Conservation (phyloP, 1,140 invertebrate species). For the Papilio xuthus region DNA sequence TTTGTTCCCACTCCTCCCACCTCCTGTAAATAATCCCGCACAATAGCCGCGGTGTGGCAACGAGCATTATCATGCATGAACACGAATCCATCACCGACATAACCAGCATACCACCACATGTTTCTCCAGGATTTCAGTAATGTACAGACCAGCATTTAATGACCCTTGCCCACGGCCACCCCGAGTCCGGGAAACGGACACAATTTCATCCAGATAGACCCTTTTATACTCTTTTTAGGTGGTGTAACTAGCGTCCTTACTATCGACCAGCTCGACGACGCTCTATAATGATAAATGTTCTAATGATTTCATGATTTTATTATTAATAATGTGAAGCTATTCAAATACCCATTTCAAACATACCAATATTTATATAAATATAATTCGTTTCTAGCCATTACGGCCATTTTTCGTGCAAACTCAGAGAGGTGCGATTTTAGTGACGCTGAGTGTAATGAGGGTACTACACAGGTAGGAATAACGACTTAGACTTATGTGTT, state of each 20-base stretch:
- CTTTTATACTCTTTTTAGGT: too few relatives aligned
- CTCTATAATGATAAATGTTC: too few relatives aligned
- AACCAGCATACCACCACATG: conserved; percentile 38
- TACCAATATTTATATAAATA: neutral
- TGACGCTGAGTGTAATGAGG: conserved; percentile 5
- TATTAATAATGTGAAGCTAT: too few relatives aligned
- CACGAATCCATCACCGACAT: conserved; percentile 39
- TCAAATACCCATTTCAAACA: too few relatives aligned
- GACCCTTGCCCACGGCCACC: conserved; percentile 38
- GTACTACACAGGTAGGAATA: too few relatives aligned
- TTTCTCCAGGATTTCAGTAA: conserved; percentile 31
- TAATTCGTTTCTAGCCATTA: neutral
- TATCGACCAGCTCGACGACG: too few relatives aligned
- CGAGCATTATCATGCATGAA: conserved; percentile 47
- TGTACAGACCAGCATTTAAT: conserved; percentile 39
- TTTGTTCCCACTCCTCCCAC: conserved; percentile 44
- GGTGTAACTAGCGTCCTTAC: too few relatives aligned
- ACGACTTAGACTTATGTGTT: too few relatives aligned
- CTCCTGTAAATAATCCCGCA: conserved; percentile 39
- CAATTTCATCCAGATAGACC: too few relatives aligned
- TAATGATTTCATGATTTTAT: too few relatives aligned
- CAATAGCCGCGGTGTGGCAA: conserved; percentile 37
- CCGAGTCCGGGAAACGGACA: conserved; percentile 40
- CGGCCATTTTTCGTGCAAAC: neutral
- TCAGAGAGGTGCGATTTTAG: conserved; percentile 5